Base-by-base conservation (phyloP, 2,888 invertebrate species). In the Dinocampus coccinellae region DNA sequence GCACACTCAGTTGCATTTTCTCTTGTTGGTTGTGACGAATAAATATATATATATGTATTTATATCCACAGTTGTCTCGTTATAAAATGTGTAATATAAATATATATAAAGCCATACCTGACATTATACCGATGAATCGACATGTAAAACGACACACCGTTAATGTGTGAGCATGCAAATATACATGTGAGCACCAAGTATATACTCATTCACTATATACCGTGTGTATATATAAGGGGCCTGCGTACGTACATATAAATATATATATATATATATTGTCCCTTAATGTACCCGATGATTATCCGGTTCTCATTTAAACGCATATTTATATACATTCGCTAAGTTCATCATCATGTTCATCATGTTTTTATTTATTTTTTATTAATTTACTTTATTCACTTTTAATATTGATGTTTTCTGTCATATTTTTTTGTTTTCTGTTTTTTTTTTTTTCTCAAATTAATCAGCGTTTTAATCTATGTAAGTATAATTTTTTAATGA, bases 81-180 rank as follows among this genome's bases (percentile, higher is more conserved):
- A 47, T 47, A 47, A 47, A 47, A 47, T 47, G 16, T 47, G 9
- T 47, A 6, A 53, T 53, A 22, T 29, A n/a, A n/a, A n/a, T n/a
- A 29, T 29, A 29, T 42, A n/a, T 47, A 47, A n/a, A 47, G 16
- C 7, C 47, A 47, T 47, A 16, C 16, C 16, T 47, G 47, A 47
- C 47, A 47, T 47, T 47, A 47, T 16, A 47, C 47, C 47, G 16
- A 47, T 47, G 47, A 47, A 47, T 47, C 47, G 47, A 47, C 47
- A 16, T 47, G 47, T 47, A 47, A n/a, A 47, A 16, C 47, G 6
- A 16, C 47, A 47, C 47, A 47, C 16, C 16, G 47, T 47, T 47
- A 47, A 47, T 47, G 47, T 47, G 47, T 16, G 47, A 47, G 47
- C 47, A 47, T 47, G 47, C 16, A 6, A 47, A 47, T 16, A 47